A percentile compares a stretch with the other conserved stretches of the same genome.
Evolutionary conservation across 2,797 vertebrate species (phyloP).

Genomic region (Sebastes trivittatus): DNA sequence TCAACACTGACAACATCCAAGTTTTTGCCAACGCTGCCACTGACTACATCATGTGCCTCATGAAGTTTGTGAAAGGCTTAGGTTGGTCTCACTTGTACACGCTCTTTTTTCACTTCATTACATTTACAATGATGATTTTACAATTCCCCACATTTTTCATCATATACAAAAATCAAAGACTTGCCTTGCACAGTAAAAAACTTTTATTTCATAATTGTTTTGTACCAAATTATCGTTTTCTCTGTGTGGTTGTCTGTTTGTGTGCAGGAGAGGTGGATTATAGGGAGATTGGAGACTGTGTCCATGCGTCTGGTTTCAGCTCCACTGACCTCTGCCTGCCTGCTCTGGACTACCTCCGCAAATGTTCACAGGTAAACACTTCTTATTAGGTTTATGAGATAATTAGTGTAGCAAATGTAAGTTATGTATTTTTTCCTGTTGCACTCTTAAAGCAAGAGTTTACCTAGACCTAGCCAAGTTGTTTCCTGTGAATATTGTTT

Average conservation of each 20-base stretch:
- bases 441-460: not conserved
- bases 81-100: conserved; percentile 68
- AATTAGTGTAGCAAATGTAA: not conserved
- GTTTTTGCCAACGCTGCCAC: conserved; percentile 98
- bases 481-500: too few relatives aligned
- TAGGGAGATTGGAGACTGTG: conserved; percentile 92
- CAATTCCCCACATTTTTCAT: not conserved
- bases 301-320: conserved; percentile 82
- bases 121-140: too few relatives aligned
- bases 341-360: conserved; percentile 93
- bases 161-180: not conserved
- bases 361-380: conserved; percentile 90
- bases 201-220: not conserved
- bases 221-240: not conserved
- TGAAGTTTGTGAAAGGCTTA: conserved; percentile 98
- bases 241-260: not conserved
- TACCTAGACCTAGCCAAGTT: too few relatives aligned
- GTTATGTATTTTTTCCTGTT: too few relatives aligned
- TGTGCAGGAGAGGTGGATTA: conserved; percentile 90
- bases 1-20: conserved; percentile 97
- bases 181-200: not conserved
- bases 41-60: conserved; percentile 99
- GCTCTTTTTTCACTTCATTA: not conserved
- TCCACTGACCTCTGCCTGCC: conserved; percentile 97
- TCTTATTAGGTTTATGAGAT: not conserved